These are phyloP conservation scores for Orthosia gothica DNA, from an alignment of 2,888 invertebrate genomes.

Conservation along the genomic window DNA sequence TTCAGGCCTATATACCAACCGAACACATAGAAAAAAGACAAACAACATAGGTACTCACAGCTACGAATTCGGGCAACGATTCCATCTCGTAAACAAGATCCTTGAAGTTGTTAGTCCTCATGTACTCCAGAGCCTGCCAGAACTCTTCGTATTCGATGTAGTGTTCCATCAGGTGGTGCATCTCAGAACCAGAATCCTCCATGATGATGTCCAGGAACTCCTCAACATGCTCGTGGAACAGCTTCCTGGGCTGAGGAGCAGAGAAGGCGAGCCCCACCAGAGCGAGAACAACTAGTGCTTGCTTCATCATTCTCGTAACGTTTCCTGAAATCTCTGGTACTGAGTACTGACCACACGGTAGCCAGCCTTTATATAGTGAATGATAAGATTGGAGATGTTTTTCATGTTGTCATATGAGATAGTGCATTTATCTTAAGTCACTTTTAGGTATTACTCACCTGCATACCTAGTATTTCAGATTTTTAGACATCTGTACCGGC, in stretches of 20 bases:
- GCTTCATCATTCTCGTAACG: slow-evolving; percentile 75
- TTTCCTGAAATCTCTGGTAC: slow-evolving; percentile 62
- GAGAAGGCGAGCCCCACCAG: slow-evolving; percentile 74
- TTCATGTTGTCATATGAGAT: slow-evolving; percentile 59
- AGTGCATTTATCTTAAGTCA: slow-evolving; percentile 45
- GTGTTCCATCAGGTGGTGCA: slow-evolving; percentile 69
- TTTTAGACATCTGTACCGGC: background rate
- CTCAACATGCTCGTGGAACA: slow-evolving; percentile 83
- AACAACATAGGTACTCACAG: slow-evolving; percentile 74
- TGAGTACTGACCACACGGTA: slow-evolving; percentile 23
- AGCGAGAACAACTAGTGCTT: slow-evolving; percentile 72
- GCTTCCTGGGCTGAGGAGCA: slow-evolving; percentile 80
- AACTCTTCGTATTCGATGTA: slow-evolving; percentile 82
- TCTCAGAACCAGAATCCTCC: slow-evolving; percentile 71
- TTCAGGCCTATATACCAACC: background rate
- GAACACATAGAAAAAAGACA: background rate
- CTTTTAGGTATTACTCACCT: slow-evolving; percentile 20
- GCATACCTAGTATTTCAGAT: background rate
- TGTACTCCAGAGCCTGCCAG: slow-evolving; percentile 71
- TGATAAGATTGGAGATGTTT: slow-evolving; percentile 41
- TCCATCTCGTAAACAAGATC: slow-evolving; percentile 82
- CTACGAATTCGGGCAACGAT: slow-evolving; percentile 81
- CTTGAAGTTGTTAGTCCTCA: slow-evolving; percentile 77
- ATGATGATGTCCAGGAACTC: slow-evolving; percentile 80
- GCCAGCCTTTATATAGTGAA: slow-evolving; percentile 68